A percentile compares a stretch with the other conserved stretches of the same genome.
These are phyloP conservation scores for Drosophila jambulina DNA, from an alignment of 1,140 invertebrate species.

Conservation along the genomic window DNA sequence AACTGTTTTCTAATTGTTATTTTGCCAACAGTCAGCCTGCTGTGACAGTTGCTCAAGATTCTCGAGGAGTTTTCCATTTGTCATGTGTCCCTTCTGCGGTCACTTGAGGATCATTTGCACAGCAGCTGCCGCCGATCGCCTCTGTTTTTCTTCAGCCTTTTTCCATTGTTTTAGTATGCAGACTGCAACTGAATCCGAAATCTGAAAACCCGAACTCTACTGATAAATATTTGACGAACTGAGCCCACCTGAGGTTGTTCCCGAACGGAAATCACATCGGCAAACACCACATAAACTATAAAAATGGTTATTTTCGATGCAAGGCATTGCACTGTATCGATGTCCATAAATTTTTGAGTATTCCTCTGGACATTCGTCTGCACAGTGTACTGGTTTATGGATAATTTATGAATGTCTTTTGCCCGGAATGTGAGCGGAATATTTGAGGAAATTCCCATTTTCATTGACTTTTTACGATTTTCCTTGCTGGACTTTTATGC, in stretches of 20 bases:
- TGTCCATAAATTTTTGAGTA: constrained; percentile 69
- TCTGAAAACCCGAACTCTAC: constrained; percentile 1
- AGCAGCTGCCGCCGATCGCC: constrained; percentile 35
- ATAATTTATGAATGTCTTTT: constrained; percentile 80
- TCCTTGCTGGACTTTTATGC: constrained; percentile 9
- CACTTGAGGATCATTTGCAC: constrained; percentile 68
- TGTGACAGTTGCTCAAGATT: constrained; percentile 57
- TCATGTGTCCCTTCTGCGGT: constrained; percentile 52
- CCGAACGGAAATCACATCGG: constrained; percentile 77
- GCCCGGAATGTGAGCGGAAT: constrained; percentile 71
- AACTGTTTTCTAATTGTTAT: constrained; percentile 83
- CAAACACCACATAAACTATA: constrained; percentile 78
- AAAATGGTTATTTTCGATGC: constrained; percentile 57
- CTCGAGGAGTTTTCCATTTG: constrained; percentile 50
- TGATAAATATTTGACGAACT: constrained; percentile 59
- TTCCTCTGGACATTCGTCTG: constrained; percentile 18
- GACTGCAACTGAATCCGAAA: constrained; percentile 53
- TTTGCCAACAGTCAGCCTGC: constrained; percentile 59
- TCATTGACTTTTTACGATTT: constrained; percentile 44
- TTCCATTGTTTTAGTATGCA: constrained; percentile 73
- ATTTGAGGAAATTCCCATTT: constrained; percentile 49
- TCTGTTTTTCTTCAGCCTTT: constrained; percentile 17
- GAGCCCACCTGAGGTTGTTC: constrained; percentile 75
- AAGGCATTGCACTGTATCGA: constrained; percentile 66
- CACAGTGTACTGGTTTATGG: constrained; percentile 58